phyloP scores from a whole-genome alignment of 1,140 invertebrate genomes.

The Meteorus sp. region DNA sequence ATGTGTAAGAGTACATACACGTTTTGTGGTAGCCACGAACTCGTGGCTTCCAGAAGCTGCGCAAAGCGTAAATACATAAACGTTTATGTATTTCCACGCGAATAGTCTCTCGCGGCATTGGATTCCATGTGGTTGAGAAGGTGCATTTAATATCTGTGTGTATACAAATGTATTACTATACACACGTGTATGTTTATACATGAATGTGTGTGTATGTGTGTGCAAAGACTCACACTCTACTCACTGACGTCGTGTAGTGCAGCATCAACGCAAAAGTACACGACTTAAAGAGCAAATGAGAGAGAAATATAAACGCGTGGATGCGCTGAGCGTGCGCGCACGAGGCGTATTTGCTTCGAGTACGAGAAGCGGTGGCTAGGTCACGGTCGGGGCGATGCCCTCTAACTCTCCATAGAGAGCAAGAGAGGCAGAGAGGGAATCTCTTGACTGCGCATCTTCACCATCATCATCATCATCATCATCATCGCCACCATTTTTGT shows the following conservation, averaged over 20 bases:
- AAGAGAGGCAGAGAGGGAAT: no score
- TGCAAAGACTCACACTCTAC: no score
- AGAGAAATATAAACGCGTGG: constrained; percentile 4
- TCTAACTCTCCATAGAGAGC: constrained; percentile 44
- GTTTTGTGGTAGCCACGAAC: constrained; percentile 1
- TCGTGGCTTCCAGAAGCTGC: constrained; percentile 3
- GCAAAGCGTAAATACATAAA: background rate
- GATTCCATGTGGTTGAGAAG: background rate
- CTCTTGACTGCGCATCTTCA: no score
- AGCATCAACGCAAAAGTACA: background rate
- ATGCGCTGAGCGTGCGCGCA: constrained; percentile 22
- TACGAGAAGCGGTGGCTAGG: constrained; percentile 48
- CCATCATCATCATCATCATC: no score
- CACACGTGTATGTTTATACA: background rate
- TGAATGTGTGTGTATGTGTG: no score
- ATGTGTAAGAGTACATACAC: constrained; percentile 30
- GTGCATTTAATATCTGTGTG: background rate
- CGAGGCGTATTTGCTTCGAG: constrained; percentile 27
- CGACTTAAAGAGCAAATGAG: constrained; percentile 4
- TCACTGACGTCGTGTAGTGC: background rate
- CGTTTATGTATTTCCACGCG: constrained; percentile 15
- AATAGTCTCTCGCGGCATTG: constrained; percentile 9
- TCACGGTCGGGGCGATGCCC: constrained; percentile 59
- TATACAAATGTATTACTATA: background rate
- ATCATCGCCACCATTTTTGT: constrained; percentile 11